Evolutionary conservation across 2,888 invertebrate species (phyloP).

Genomic region (Sycophila texana): DNA sequence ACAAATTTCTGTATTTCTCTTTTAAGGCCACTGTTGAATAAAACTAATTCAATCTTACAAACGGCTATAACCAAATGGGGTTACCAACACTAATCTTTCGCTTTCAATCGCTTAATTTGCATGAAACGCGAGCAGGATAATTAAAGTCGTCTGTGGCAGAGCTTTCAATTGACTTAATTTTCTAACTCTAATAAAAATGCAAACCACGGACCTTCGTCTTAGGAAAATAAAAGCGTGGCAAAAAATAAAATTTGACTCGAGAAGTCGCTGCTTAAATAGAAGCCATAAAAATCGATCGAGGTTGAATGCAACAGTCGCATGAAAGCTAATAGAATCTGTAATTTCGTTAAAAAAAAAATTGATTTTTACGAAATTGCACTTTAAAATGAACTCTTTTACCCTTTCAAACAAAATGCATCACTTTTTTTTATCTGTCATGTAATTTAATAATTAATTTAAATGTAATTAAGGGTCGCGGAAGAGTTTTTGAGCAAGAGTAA

Average conservation of each 20-base stretch:
- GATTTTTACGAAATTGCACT: background rate
- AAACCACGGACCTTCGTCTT: slow-evolving; percentile 37
- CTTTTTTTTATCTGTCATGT: background rate
- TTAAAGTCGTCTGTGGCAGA: slow-evolving; percentile 47
- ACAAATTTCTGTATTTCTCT: background rate
- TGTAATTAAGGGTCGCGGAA: background rate
- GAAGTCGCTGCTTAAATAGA: background rate
- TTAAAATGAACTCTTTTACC: background rate
- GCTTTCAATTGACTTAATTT: slow-evolving; percentile 55
- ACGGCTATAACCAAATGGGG: slow-evolving; percentile 40
- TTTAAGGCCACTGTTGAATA: slow-evolving; percentile 25
- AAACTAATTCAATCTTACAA: slow-evolving; percentile 37
- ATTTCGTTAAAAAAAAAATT: no score
- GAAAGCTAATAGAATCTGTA: no score
- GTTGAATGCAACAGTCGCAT: no score
- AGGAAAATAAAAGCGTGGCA: slow-evolving; percentile 24
- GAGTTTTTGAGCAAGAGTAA: slow-evolving; percentile 1
- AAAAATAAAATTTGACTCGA: background rate
- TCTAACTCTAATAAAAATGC: slow-evolving; percentile 54
- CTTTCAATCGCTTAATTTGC: slow-evolving; percentile 56
- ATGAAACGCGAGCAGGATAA: slow-evolving; percentile 50
- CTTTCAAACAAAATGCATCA: no score
- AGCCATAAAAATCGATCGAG: no score
- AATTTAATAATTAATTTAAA: background rate
- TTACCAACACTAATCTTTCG: slow-evolving; percentile 52